Conservation (phyloP, 2,113 vertebrate genomes). For the Elaphurus davidianus region DNA sequence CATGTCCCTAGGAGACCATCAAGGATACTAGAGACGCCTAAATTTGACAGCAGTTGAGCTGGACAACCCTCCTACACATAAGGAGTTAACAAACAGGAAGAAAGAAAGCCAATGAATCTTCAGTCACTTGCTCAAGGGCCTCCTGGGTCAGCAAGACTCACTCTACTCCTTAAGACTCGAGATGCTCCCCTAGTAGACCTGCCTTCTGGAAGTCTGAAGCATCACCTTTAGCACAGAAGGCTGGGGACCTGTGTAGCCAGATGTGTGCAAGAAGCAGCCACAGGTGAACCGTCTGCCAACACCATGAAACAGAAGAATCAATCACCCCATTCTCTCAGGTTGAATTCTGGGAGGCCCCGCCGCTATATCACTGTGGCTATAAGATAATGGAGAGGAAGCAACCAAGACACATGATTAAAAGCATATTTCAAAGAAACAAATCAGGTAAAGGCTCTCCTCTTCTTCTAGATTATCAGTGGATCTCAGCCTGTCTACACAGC, state of each 20-base stretch:
- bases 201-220: background rate
- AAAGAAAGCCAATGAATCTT: background rate
- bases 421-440: background rate
- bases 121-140: background rate
- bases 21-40: background rate
- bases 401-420: background rate
- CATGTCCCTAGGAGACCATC: background rate
- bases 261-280: background rate
- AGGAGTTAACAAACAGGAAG: background rate
- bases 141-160: background rate
- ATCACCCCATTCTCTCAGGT: background rate
- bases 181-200: background rate
- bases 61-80: background rate
- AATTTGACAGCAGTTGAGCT: background rate
- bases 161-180: background rate
- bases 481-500: background rate
- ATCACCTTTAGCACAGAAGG: background rate
- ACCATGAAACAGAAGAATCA: background rate
- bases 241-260: background rate
- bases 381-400: background rate
- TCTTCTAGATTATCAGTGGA: background rate
- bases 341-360: background rate
- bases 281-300: background rate
- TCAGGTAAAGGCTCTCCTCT: background rate
- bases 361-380: background rate